These are phyloP conservation scores for Eurytoma adleriae DNA, from an alignment of 2,888 invertebrate genomes.

Conservation along the genomic window DNA sequence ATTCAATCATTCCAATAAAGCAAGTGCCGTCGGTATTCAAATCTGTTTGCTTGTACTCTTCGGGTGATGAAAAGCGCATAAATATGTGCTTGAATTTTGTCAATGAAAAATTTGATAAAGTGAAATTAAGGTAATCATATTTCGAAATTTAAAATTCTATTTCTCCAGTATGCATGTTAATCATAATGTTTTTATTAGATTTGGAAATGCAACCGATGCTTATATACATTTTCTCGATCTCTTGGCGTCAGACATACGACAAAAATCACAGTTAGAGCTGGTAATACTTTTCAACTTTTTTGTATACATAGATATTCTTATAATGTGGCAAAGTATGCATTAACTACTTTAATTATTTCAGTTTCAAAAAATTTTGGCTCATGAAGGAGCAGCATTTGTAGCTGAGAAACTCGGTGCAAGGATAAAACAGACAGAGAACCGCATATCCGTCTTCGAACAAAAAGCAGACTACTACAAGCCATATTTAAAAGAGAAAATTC, in stretches of 20 bases:
- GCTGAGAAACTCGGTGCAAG: conserved; percentile 27
- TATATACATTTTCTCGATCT: conserved; percentile 49
- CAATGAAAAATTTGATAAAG: conserved; percentile 37
- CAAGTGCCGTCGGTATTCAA: conserved; percentile 51
- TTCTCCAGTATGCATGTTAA: neutral
- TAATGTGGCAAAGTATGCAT: neutral
- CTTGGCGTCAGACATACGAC: conserved; percentile 51
- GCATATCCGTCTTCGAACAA: conserved; percentile 42
- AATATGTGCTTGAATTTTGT: conserved; percentile 52
- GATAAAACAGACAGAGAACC: conserved; percentile 48
- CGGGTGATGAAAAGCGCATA: conserved; percentile 50
- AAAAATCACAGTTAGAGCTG: conserved; percentile 42
- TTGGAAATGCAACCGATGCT: conserved; percentile 44
- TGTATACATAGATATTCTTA: neutral
- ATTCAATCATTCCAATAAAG: conserved; percentile 47
- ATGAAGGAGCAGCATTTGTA: conserved; percentile 27
- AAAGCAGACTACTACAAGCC: conserved; percentile 54
- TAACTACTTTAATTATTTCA: conserved; percentile 34
- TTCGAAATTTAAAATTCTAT: neutral
- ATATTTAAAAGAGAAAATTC: conserved; percentile 41
- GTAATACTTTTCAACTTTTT: conserved; percentile 22
- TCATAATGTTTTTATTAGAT: conserved; percentile 22
- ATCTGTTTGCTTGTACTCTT: conserved; percentile 51
- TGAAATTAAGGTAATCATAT: conserved; percentile 44
- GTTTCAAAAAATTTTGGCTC: conserved; percentile 36